Percentiles rank a stretch among this genome's conserved stretches.
Conservation (phyloP, 1,140 invertebrate species). For the Eurytemora carolleeae region DNA sequence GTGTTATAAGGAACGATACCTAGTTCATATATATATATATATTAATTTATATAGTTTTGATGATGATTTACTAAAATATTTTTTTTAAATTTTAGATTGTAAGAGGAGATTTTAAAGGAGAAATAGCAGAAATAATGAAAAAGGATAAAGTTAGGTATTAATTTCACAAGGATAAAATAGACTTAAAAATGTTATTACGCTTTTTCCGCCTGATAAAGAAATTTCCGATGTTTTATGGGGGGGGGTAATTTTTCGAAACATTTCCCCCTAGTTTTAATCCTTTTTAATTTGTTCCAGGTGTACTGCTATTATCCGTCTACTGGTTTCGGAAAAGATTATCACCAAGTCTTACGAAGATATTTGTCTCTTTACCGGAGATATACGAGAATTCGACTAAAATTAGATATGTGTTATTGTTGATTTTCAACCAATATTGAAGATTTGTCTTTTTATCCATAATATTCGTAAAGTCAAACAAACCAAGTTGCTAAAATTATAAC, state of each 20-base stretch:
- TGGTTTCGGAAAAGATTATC: conserved; percentile 23
- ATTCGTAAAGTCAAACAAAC: no score
- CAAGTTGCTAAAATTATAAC: no score
- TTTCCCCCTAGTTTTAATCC: no score
- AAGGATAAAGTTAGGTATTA: conserved; percentile 23
- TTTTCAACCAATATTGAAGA: no score
- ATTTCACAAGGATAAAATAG: no score
- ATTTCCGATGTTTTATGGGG: no score
- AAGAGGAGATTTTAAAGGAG: conserved; percentile 20
- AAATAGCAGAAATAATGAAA: conserved; percentile 25
- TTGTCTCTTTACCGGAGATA: conserved; percentile 27
- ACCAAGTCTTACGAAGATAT: conserved; percentile 27
- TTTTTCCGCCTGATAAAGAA: conserved; percentile 1
- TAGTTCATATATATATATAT: no score
- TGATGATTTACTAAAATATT: no score
- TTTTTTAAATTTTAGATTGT: neutral
- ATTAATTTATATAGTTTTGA: no score
- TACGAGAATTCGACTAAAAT: conserved; percentile 5
- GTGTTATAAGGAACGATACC: no score
- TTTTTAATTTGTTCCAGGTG: conserved; percentile 14
- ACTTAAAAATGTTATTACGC: neutral
- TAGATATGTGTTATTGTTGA: neutral
- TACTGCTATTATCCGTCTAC: conserved; percentile 24
- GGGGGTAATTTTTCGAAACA: no score
- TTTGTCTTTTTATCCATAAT: no score